phyloP scores from a whole-genome alignment of 2,113 vertebrate species.

The Brachypodius melanocephalos region DNA sequence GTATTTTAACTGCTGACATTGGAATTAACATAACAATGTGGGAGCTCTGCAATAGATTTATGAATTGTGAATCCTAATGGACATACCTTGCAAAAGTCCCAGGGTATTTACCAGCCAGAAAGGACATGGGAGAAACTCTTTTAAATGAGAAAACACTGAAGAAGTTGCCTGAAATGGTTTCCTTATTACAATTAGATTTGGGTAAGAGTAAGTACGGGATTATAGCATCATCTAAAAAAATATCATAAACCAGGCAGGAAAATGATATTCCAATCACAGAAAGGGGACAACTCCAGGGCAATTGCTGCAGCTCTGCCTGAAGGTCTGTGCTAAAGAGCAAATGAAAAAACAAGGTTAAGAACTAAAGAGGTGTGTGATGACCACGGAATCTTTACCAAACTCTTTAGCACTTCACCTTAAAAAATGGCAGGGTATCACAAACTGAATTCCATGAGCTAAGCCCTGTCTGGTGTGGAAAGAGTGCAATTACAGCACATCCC shows the following conservation, averaged over 20 bases:
- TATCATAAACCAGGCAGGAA: neutral
- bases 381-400: neutral
- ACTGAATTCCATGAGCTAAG: neutral
- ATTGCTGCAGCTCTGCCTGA: neutral
- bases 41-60: constrained; percentile 29
- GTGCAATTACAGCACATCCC: neutral
- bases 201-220: neutral
- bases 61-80: constrained; percentile 41
- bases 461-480: neutral
- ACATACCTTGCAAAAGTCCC: neutral
- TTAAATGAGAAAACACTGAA: neutral
- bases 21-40: constrained; percentile 62
- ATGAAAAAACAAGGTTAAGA: neutral
- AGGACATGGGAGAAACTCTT: neutral
- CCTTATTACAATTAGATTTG: neutral
- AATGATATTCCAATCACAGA: neutral
- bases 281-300: neutral
- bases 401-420: neutral
- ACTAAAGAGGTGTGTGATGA: neutral
- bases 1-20: constrained; percentile 65
- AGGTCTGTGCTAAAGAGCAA: neutral
- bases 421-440: neutral
- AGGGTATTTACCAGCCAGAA: neutral
- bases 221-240: neutral
- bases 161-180: neutral